phyloP scores from a whole-genome alignment of 2,888 invertebrate genomes.

The Mongoloraphidia duomilia region DNA sequence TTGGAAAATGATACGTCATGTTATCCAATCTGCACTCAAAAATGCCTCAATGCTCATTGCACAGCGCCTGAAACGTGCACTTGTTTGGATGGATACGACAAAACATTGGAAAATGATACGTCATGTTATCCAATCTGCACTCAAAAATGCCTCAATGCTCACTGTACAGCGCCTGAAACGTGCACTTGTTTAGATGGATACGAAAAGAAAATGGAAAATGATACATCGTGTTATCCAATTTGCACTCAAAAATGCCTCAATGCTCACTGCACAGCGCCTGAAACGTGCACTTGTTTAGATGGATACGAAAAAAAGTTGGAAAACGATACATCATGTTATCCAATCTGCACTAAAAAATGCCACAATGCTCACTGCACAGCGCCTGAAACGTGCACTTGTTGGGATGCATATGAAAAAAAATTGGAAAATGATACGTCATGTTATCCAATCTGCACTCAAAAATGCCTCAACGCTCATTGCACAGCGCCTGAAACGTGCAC shows the following conservation, averaged over 20 bases:
- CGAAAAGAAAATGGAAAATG: too few relatives aligned
- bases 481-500: constrained; percentile 13
- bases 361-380: constrained; percentile 11
- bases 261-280: constrained; percentile 4
- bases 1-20: constrained; percentile 39
- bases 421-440: constrained; percentile 9
- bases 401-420: not conserved
- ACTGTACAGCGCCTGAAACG: too few relatives aligned
- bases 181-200: too few relatives aligned
- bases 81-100: too few relatives aligned
- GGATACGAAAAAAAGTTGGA: too few relatives aligned
- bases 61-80: too few relatives aligned
- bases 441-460: constrained; percentile 18
- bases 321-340: constrained; percentile 1
- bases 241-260: constrained; percentile 14
- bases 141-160: too few relatives aligned
- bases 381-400: constrained; percentile 12
- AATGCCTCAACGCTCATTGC: constrained; percentile 29
- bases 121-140: too few relatives aligned
- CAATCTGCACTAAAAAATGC: constrained; percentile 1
- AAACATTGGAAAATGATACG: too few relatives aligned
- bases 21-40: constrained; percentile 50
- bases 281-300: too few relatives aligned
- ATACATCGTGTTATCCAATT: constrained; percentile 15
- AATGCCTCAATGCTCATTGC: constrained; percentile 54